Base-by-base conservation (phyloP, 2,113 vertebrate genomes). In the Hippocampus barbouri region DNA sequence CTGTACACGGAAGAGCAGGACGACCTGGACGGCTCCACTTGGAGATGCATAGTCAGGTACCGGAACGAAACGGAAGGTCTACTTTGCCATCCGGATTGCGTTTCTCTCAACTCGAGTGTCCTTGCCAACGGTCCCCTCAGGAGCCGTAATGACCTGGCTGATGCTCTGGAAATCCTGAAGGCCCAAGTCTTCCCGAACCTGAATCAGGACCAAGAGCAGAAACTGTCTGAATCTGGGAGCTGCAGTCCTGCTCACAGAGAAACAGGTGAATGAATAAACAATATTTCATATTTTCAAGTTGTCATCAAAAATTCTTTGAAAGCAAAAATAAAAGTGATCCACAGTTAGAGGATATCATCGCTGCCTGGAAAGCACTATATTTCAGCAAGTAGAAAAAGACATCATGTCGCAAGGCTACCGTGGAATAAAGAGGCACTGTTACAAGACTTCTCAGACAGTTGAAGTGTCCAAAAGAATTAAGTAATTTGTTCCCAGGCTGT, bases 1-100 rank as follows among this genome's bases (percentile, higher is more conserved):
- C 92, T 99, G 88, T 99, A 98, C 81, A 95, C 96, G 21, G 97
- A 99, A 86, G 97, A 99, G 72, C 97, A 98, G 89, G 97, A 99
- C 53, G 97, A 99, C 76, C 92, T 94, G 83, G 96, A 99, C 62
- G 96, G 95, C 11, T 95, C 96, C 49, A 95, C 96, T 0, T 99
- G 96, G 96, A 98, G 91, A 71, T 98, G 96, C 88, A 97, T 99
- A 49, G 97, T 97, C 88, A 96, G 96, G 95, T 97, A 89, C 43
- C 11, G 20, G 20, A 66, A n/a, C n/a, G 21, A 8, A 45, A n/a
- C 20, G 20, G 6, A 23, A 16, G 10, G 41, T 12, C 21, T 1
- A 16, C 1, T 68, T 49, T 3, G 12, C 27, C 18, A 11, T 54
- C 20, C 30, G 16, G 3, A 18, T 68, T 30, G 16, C 1, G 4